These are phyloP conservation scores for Neelides sp. DNA, from an alignment of 1,140 invertebrate genomes.

Conservation along the genomic window DNA sequence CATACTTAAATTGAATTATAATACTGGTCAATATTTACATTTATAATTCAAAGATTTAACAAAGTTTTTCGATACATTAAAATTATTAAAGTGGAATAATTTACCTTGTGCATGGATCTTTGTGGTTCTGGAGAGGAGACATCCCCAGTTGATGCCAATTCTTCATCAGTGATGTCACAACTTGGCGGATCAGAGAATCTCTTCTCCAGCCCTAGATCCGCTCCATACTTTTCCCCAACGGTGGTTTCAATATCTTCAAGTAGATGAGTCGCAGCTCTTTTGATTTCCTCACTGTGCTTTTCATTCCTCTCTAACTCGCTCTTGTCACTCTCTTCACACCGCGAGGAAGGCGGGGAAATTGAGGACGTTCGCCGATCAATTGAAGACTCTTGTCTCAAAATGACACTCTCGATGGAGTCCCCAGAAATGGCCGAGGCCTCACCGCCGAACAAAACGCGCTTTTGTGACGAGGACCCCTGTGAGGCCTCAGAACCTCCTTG, in stretches of 20 bases:
- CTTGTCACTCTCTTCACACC: conserved; percentile 4
- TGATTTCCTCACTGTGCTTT: conserved; percentile 19
- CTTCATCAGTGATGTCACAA: conserved; percentile 55
- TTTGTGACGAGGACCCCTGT: background rate
- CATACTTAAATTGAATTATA: too few species aligned
- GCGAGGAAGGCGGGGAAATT: background rate
- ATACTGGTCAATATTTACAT: too few species aligned
- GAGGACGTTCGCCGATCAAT: too few species aligned
- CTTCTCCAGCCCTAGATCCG: background rate
- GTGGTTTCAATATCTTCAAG: conserved; percentile 20
- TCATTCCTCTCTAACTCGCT: conserved; percentile 21
- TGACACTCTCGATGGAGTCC: background rate
- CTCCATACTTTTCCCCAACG: conserved; percentile 17
- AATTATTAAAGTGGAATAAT: too few species aligned
- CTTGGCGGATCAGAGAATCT: conserved; percentile 43
- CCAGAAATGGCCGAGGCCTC: background rate
- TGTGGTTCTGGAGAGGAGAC: conserved; percentile 50
- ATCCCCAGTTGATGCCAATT: conserved; percentile 50
- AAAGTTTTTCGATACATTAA: too few species aligned
- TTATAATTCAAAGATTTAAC: too few species aligned
- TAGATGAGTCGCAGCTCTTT: conserved; percentile 6
- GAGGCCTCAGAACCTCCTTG: background rate
- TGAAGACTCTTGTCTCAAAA: too few species aligned
- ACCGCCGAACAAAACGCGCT: background rate
- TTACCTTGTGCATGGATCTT: too few species aligned